A percentile compares a stretch with the other conserved stretches of the same genome.
phyloP scores from a whole-genome alignment of 2,888 invertebrate genomes.

The Drosophila hamatofila region DNA sequence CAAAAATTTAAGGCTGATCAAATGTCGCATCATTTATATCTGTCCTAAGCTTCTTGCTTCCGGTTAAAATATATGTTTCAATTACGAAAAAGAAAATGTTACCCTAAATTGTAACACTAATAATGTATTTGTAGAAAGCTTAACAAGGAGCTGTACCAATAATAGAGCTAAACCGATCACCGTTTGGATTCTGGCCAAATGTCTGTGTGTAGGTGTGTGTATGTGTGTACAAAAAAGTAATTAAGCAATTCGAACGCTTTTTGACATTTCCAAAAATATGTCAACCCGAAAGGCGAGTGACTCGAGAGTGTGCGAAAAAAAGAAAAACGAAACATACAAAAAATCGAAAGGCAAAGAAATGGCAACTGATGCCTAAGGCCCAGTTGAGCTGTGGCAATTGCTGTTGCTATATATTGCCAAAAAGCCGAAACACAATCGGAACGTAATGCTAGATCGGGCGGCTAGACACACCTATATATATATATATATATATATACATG shows the following conservation, averaged over 20 bases:
- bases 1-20: neutral
- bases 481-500: neutral
- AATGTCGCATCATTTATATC: neutral
- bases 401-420: constrained; percentile 55
- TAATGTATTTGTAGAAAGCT: constrained; percentile 23
- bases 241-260: constrained; percentile 74
- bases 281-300: constrained; percentile 56
- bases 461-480: constrained; percentile 21
- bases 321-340: neutral
- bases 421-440: constrained; percentile 59
- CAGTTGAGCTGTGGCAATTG: constrained; percentile 33
- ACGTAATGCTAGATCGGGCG: constrained; percentile 66
- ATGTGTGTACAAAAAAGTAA: constrained; percentile 62
- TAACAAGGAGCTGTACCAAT: constrained; percentile 16
- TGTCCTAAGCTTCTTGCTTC: neutral
- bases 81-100: neutral
- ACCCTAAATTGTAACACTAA: constrained; percentile 13
- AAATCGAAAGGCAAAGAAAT: constrained; percentile 42
- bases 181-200: constrained; percentile 55
- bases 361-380: constrained; percentile 62
- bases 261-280: constrained; percentile 81
- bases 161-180: constrained; percentile 31
- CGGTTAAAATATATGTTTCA: neutral
- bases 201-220: constrained; percentile 2
- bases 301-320: constrained; percentile 54